Evolutionary conservation across 2,113 vertebrate genomes (phyloP), one percentile per base, ranked within the genome.

Genomic region (Geococcyx californianus): DNA sequence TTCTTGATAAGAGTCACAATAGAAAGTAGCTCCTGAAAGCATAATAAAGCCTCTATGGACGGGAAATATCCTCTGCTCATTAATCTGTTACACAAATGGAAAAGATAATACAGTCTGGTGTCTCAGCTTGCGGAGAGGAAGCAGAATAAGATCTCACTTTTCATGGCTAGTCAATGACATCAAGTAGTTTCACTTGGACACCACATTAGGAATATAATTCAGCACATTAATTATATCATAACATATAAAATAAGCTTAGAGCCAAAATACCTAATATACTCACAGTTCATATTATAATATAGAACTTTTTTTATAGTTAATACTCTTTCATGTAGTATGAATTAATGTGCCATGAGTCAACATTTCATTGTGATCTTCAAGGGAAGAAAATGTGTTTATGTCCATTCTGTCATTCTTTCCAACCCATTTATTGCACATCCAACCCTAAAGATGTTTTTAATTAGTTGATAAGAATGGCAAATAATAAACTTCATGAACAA

Each of bases 401-500:
- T 91, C 74, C 86, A 87, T 76, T 69, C 82, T 88, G 73, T 69
- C 86, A 94, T 95, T 85, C 87, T 96, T 69, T 96, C 85, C 88
- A 95, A 81, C 47, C 52, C 81, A 94, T 97, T 96, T 96, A 97
- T 96, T 97, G 92, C 84, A 95, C 87, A 95, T 93, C 58, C 33
- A 29, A 90, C 95, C 94, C 96, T 96, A 96, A 96, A 97, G 96
- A 96, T 95, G 86, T 97, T 97, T 98, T 96, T 97, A 97, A 97
- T 97, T 97, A 97, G 94, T 87, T 97, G 93, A 95, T 97, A 96
- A 96, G 94, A 96, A 92, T 82, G 69, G 93, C 76, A 97, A 98
- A 97, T 89, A 95, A 96, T 94, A 97, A 96, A 97, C 76, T 95
- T 97, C 87, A 95, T 85, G 87, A 97, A 97, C 85, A 95, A 95